Evolutionary conservation across 53 echinoderm and acorn worm species (phyloP), one percentile per base, ranked within the genome.

Genomic region (Patiria pectinifera): DNA sequence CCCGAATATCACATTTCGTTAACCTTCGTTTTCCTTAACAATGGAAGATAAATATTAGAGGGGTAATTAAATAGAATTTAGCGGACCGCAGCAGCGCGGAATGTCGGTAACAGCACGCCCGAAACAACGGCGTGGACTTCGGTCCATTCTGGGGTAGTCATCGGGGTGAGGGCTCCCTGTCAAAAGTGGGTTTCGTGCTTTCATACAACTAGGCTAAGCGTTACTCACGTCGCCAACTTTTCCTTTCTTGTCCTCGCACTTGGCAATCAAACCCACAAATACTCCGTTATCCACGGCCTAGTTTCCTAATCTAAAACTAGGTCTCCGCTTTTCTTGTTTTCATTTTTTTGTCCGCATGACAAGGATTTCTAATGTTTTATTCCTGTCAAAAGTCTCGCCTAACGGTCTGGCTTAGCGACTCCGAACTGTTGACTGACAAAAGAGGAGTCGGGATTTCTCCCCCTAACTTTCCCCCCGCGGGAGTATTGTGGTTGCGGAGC

Each of bases 371-470:
- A 72, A 25, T 71, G 72, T 74, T 87, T 87, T 59, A 82, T 59
- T 59, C 82, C 44, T 87, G 87, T 87, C 87, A 87, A 87, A 87
- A 87, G 87, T 87, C 78, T 87, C 76, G 87, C 76, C 77, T 77
- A 76, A n/a, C 18, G 60, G 76, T 59, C 87, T 87, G 78, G 87
- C 87, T 87, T 87, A 77, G 87, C 87, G 87, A 87, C 87, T 87
- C 87, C 47, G 43, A 87, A 87, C 78, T 78, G 59, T 59, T 26
- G 77, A 14, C 26, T 26, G 60, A 87, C 87, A 87, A 87, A 76
- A 69, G 74, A 2, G 61, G 59, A 82, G 82, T 59, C 45, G 76
- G 59, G 24, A 15, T 69, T 23, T 44, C 24, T 58, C 87, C 49
- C 60, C 24, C 77, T 78, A 87, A 87, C 77, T 77, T 87, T 45